Base-by-base conservation (phyloP, 2,888 invertebrate species). In the Nasonovia ribisnigri region DNA sequence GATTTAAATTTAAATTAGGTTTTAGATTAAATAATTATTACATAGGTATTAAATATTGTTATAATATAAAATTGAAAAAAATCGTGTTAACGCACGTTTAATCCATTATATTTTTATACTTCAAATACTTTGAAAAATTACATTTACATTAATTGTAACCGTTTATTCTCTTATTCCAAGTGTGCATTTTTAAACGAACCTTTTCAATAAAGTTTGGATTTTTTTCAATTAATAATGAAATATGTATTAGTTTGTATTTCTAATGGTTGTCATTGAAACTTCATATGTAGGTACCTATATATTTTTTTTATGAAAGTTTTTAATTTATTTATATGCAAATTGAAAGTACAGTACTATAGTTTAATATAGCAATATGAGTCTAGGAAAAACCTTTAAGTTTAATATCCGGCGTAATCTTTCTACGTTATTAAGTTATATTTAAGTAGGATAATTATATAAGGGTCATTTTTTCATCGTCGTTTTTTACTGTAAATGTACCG, bases 141-240 rank as follows among this genome's bases (percentile, higher is more conserved):
- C n/a, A 90, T 90, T 67, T 46, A 43, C 60, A 43, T 90, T 90
- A 24, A 90, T 67, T 90, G n/a, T 46, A 90, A 67, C 67, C 42
- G 10, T 54, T 90, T 67, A 46, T 24, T 36, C 46, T 90, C 67
- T 90, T 67, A 90, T 90, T 90, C 1, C 24, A 46, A 67, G 36
- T 43, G 60, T 26, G n/a, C 2, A 90, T 67, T n/a, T 90, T 67
- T 36, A 46, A 46, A 90, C 36, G 24, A 90, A 90, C 67, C 46
- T 16, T 90, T 90, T 90, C 46, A 67, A 90, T 67, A 90, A 67
- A 42, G 90, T 90, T 90, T 48, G 8, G 46, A 67, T 60, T 48
- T 90, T 89, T 60, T 67, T 43, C 88, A 67, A 60, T 51, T 89
- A 57, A 36, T 89, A 89, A 60, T 60, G 43, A 89, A 89, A 60